Conservation (phyloP, 2,888 invertebrate genomes). For the Diaphora mendica region DNA sequence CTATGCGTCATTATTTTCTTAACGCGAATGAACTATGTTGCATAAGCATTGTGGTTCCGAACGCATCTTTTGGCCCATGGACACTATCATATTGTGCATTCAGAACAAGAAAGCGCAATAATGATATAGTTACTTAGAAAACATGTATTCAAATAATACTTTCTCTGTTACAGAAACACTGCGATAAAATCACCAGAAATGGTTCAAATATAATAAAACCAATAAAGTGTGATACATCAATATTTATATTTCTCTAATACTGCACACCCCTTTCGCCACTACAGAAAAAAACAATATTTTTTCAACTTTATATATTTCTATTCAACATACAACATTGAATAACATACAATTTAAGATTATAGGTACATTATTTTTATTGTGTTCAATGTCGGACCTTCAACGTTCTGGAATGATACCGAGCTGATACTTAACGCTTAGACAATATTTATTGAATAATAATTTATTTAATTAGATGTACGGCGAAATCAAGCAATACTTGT, state of each 20-base stretch:
- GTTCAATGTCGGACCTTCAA: constrained; percentile 74
- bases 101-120: not conserved
- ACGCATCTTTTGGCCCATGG: not conserved
- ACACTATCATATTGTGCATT: not conserved
- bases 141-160: not conserved
- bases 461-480: constrained; percentile 51
- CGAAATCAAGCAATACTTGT: constrained; percentile 60
- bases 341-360: constrained; percentile 73
- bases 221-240: constrained; percentile 62
- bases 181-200: constrained; percentile 51
- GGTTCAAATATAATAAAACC: constrained; percentile 60
- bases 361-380: constrained; percentile 52
- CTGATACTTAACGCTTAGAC: constrained; percentile 64
- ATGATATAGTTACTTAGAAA: not conserved
- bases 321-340: constrained; percentile 82
- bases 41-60: not conserved
- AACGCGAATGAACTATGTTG: not conserved
- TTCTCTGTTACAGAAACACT: constrained; percentile 55
- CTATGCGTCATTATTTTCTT: not conserved
- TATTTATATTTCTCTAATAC: constrained; percentile 82
- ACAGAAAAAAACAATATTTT: constrained; percentile 72
- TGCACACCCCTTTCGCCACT: constrained; percentile 70
- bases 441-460: constrained; percentile 49
- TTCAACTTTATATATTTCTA: constrained; percentile 80
- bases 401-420: constrained; percentile 82